Base-by-base conservation (phyloP, 2,113 vertebrate species). In the Stictonetta naevosa region DNA sequence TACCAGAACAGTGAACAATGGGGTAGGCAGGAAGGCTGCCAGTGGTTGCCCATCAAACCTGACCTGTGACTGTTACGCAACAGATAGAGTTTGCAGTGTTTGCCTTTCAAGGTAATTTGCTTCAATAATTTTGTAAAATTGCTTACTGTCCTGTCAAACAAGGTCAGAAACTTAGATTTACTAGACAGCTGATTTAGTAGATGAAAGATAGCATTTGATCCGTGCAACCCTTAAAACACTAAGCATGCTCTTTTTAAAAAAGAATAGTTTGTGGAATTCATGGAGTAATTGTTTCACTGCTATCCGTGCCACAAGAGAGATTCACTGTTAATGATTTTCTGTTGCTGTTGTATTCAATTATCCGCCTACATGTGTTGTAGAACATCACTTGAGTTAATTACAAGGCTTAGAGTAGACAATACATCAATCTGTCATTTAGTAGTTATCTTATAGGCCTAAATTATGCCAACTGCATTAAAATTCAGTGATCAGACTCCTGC, bases 31-130 rank as follows among this genome's bases (percentile, higher is more conserved):
- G 79, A 99, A 97, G 96, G 83, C 97, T 92, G 58, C 95, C 74
- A 92, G 95, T 53, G 81, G 97, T 10, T 98, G 97, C 86, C 97
- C 95, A 38, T 71, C 95, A 66, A 95, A 79, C 71, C 93, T 98
- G 96, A 98, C 97, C 90, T 99, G 99, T 96, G 98, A 97, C 97
- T 99, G 99, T 97, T 99, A 98, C 5, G 97, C 97, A 88, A 99
- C 98, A 3, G 99, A 99, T 75, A 98, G 98, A 42, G 98, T 99
- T 94, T 99, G 99, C 98, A 99, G 98, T 88, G 78, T 99, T 98
- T 99, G 99, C 96, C 96, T 99, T 98, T 98, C 99, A 93, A 99
- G 99, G 99, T 99, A 97, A 98, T 75, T 66, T 95, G 76, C 90
- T 97, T 79, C 93, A 60, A 66, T 91, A 83, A 67, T 59, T 53